phyloP scores from a whole-genome alignment of 2,888 invertebrate genomes.

The Allophyes oxyacanthae region DNA sequence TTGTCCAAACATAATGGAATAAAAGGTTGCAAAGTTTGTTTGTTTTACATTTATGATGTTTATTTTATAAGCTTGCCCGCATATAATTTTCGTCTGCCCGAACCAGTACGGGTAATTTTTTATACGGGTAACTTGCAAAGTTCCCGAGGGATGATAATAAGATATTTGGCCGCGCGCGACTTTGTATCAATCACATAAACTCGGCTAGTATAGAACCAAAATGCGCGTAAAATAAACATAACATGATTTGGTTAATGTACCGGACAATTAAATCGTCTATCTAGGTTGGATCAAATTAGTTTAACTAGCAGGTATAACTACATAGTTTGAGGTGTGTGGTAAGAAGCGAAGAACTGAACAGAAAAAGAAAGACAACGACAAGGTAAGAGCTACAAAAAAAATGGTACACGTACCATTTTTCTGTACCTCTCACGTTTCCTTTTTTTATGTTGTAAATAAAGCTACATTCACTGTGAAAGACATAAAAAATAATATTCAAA shows the following conservation, averaged over 20 bases:
- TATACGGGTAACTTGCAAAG: constrained; percentile 37
- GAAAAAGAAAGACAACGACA: too few relatives aligned
- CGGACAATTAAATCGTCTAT: too few relatives aligned
- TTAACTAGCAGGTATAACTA: too few relatives aligned
- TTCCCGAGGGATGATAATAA: constrained; percentile 46
- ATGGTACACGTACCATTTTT: too few relatives aligned
- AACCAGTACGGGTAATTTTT: constrained; percentile 39
- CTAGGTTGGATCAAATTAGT: too few relatives aligned
- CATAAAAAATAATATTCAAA: too few relatives aligned
- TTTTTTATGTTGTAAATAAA: too few relatives aligned
- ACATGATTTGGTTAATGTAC: constrained; percentile 2
- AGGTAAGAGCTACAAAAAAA: too few relatives aligned
- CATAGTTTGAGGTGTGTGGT: too few relatives aligned
- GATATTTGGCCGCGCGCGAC: constrained; percentile 32
- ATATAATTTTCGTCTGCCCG: constrained; percentile 32
- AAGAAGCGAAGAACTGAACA: too few relatives aligned
- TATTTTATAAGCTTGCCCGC: constrained; percentile 44
- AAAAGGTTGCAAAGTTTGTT: constrained; percentile 27
- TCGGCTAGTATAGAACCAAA: constrained; percentile 18
- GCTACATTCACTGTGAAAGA: too few relatives aligned
- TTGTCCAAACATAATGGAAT: constrained; percentile 1
- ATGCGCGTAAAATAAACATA: constrained; percentile 23
- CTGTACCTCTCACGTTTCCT: too few relatives aligned
- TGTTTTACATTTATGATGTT: constrained; percentile 43
- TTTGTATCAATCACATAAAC: constrained; percentile 45